phyloP scores from a whole-genome alignment of 2,797 vertebrate species.

The Kryptopterus vitreolus region DNA sequence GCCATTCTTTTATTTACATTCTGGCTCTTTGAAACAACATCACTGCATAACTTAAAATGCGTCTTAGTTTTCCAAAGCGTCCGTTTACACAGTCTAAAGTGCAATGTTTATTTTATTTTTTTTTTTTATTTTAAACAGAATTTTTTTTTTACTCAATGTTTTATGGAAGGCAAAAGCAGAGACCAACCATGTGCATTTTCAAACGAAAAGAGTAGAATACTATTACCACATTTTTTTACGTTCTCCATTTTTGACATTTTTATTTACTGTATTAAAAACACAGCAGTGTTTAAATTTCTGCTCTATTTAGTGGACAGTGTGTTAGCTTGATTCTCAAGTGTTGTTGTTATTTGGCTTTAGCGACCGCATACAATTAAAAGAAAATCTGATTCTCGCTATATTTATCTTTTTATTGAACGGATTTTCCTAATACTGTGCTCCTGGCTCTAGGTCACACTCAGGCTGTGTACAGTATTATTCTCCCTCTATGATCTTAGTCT shows the following conservation, averaged over 20 bases:
- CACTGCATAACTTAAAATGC: too few relatives aligned
- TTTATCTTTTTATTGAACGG: conserved; percentile 31
- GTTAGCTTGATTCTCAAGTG: background rate
- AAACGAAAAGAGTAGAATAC: background rate
- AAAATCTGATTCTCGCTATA: background rate
- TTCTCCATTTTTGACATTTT: background rate
- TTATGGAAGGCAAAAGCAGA: too few relatives aligned
- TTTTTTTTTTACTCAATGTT: too few relatives aligned
- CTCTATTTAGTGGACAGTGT: background rate
- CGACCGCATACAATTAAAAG: background rate
- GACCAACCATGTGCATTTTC: background rate
- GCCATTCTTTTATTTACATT: too few relatives aligned
- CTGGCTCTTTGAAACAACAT: too few relatives aligned
- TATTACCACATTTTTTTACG: background rate
- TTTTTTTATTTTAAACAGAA: too few relatives aligned
- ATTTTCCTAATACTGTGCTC: conserved; percentile 68
- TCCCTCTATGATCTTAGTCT: conserved; percentile 28
- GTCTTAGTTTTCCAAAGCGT: too few relatives aligned
- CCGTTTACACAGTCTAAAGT: too few relatives aligned
- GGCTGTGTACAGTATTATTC: conserved; percentile 41
- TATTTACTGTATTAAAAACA: background rate
- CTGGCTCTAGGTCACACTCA: conserved; percentile 69
- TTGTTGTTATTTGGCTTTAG: background rate
- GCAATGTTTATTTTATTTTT: too few relatives aligned
- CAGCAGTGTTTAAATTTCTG: background rate